Percentiles rank a stretch among this genome's conserved stretches.
Evolutionary conservation across 2,113 vertebrate genomes (phyloP).

Genomic region (Hyla sarda): DNA sequence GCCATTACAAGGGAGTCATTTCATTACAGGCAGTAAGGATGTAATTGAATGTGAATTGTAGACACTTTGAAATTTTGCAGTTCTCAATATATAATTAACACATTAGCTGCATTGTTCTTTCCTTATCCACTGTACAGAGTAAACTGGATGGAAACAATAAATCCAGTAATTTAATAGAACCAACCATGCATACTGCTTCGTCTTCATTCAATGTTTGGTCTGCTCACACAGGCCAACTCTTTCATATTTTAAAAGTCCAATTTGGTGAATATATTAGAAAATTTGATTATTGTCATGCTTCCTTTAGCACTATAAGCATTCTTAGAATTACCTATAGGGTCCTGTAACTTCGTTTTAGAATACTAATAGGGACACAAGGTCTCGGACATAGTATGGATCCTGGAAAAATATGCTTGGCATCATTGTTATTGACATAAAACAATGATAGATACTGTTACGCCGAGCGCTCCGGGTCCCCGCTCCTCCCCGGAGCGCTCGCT

Average conservation of each 20-base stretch:
- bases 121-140: conserved; percentile 30
- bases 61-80: conserved; percentile 41
- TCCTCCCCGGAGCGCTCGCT: too few species aligned
- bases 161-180: conserved; percentile 4
- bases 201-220: not conserved
- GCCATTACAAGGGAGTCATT: conserved; percentile 47
- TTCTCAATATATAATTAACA: conserved; percentile 49
- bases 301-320: too few species aligned
- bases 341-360: too few species aligned
- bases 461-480: too few species aligned
- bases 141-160: conserved; percentile 7
- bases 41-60: conserved; percentile 52
- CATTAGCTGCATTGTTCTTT: conserved; percentile 46
- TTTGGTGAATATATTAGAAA: not conserved
- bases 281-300: too few species aligned
- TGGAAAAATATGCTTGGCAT: too few species aligned
- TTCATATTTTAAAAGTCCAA: not conserved
- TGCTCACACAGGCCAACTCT: not conserved
- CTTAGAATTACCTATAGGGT: too few species aligned
- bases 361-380: too few species aligned
- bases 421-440: too few species aligned
- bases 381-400: too few species aligned
- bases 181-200: not conserved
- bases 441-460: too few species aligned
- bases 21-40: conserved; percentile 45